phyloP scores from a whole-genome alignment of 2,888 invertebrate species.

The Lysandra bellargus region DNA sequence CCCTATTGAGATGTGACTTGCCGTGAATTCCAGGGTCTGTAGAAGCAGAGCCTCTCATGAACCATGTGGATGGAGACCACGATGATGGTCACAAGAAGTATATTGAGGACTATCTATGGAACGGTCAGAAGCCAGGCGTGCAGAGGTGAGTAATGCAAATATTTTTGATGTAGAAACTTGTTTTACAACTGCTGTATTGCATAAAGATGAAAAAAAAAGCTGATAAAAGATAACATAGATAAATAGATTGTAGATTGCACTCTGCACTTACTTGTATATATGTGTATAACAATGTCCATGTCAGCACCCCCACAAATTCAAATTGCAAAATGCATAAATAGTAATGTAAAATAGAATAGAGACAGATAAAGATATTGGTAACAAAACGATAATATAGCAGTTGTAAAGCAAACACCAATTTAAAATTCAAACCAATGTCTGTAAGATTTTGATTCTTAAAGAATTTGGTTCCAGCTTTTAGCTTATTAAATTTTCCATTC shows the following conservation, averaged over 20 bases:
- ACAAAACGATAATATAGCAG: constrained; percentile 1
- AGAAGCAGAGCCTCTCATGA: constrained; percentile 88
- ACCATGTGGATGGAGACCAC: constrained; percentile 81
- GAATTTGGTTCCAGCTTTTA: constrained; percentile 49
- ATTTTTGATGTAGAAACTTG: neutral
- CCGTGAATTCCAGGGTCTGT: constrained; percentile 73
- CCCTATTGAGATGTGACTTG: neutral
- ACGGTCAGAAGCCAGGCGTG: constrained; percentile 73
- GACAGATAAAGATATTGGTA: neutral
- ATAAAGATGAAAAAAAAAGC: neutral
- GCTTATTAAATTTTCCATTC: constrained; percentile 58
- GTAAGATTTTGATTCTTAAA: constrained; percentile 24
- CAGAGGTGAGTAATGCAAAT: constrained; percentile 60
- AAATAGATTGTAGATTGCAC: constrained; percentile 7
- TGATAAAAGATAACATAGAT: neutral
- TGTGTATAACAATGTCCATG: neutral
- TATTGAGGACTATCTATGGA: constrained; percentile 76
- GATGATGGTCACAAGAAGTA: constrained; percentile 69
- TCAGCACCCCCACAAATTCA: constrained; percentile 10
- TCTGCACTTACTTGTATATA: constrained; percentile 7
- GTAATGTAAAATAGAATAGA: neutral
- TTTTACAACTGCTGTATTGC: constrained; percentile 12
- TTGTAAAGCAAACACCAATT: constrained; percentile 3
- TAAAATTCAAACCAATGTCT: neutral
- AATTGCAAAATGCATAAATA: constrained; percentile 8